Evolutionary conservation across 2,888 invertebrate species (phyloP).

Genomic region (Lissonota sp.): DNA sequence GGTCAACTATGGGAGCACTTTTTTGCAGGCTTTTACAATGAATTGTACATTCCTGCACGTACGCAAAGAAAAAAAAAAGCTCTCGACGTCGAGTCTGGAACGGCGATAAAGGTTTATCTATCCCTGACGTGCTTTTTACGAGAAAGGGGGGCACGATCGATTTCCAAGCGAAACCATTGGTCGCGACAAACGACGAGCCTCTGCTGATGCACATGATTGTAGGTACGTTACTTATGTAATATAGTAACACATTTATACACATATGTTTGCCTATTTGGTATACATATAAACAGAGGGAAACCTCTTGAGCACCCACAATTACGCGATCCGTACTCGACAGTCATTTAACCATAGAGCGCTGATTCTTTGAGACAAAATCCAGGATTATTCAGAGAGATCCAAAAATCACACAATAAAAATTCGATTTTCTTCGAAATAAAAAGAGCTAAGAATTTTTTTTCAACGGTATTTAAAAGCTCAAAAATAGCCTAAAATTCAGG

Average conservation of each 20-base stretch:
- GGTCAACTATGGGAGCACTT: constrained; percentile 7
- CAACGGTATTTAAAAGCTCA: too few species aligned
- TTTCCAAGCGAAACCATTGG: constrained; percentile 54
- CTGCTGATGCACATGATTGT: constrained; percentile 12
- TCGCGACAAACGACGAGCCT: constrained; percentile 50
- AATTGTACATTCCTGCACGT: neutral
- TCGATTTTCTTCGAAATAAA: too few species aligned
- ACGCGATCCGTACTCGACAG: constrained; percentile 27
- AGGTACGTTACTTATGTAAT: neutral
- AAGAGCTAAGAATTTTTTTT: too few species aligned
- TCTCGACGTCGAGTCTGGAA: constrained; percentile 5
- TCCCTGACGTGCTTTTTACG: neutral
- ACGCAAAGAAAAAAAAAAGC: neutral
- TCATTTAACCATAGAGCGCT: too few species aligned
- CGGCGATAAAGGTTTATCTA: constrained; percentile 5
- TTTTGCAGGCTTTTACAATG: neutral
- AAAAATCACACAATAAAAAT: too few species aligned
- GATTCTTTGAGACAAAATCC: too few species aligned
- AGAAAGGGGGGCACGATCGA: constrained; percentile 57
- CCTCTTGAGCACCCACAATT: constrained; percentile 30
- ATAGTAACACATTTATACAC: neutral
- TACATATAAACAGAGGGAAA: constrained; percentile 19
- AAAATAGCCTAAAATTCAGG: too few species aligned
- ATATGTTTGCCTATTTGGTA: neutral
- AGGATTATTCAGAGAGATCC: too few species aligned